A percentile compares a stretch with the other conserved stretches of the same genome.
Conservation (phyloP, 2,888 invertebrate species). For the Poecilobothrus nobilitatus region DNA sequence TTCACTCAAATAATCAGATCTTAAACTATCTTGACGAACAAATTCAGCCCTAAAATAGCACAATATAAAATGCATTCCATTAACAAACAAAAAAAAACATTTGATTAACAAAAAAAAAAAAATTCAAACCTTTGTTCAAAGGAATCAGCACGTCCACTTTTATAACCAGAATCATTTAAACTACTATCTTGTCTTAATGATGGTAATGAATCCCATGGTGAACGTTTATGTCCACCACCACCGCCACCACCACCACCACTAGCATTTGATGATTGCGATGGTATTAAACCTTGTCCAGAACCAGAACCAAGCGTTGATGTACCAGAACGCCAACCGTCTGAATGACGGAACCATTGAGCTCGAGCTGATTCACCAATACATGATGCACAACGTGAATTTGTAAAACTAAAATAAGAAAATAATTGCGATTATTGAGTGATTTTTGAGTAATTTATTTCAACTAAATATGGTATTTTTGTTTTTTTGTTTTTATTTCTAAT, state of each 20-base stretch:
- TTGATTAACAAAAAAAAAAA: neutral
- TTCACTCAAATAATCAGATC: conserved; percentile 85
- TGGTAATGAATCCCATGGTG: conserved; percentile 82
- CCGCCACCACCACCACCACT: conserved; percentile 22
- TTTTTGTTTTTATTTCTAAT: neutral
- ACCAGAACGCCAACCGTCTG: conserved; percentile 77
- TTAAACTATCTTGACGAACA: conserved; percentile 80
- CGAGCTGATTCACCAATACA: conserved; percentile 85
- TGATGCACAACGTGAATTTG: conserved; percentile 67
- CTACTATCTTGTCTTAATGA: conserved; percentile 77
- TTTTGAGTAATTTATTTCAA: too few relatives aligned
- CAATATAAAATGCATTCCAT: conserved; percentile 13
- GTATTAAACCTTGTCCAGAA: conserved; percentile 47
- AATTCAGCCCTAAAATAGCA: conserved; percentile 60
- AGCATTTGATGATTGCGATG: conserved; percentile 36
- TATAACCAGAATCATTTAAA: conserved; percentile 78
- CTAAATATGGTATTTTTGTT: too few relatives aligned
- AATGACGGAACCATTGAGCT: conserved; percentile 84
- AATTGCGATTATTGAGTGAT: neutral
- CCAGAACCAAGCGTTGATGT: conserved; percentile 61
- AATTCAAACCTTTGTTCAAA: conserved; percentile 68
- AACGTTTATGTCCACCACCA: conserved; percentile 57
- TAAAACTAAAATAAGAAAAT: conserved; percentile 41
- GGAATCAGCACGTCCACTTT: conserved; percentile 76
- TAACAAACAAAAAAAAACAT: neutral